Evolutionary conservation across 2,888 invertebrate genomes (phyloP), one percentile per base, ranked within the genome.

Genomic region (Volucella bombylans): DNA sequence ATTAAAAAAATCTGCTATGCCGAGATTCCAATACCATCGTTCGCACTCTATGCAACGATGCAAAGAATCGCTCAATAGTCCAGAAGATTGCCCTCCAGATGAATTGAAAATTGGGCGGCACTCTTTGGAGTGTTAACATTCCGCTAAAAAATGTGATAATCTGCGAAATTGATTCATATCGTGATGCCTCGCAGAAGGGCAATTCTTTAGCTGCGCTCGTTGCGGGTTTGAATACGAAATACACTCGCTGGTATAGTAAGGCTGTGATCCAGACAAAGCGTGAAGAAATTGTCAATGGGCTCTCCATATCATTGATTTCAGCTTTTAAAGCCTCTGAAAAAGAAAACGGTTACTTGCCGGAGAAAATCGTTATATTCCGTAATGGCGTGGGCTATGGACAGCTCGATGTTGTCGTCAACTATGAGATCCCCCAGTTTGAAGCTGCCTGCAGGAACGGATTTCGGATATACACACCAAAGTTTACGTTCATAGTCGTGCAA

Each of bases 301-400:
- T 97, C 2, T 95, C 95, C 89, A 90, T 93, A 0, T 94, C 95
- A 55, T 93, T 98, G 41, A 92, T 94, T 10, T 93, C 94, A 12
- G 93, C 96, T 0, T 90, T 98, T 2, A 93, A 94, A 65, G 93
- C 94, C 43, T 97, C 94, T 89, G 92, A 94, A 61, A 92, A 93
- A 57, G 93, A 94, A 71, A 94, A 96, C 89, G 94, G 95, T 1
- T 82, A 73, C 0, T 94, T 95, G 83, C 99, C 99, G 0, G 94
- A 95, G 0, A 94, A 94, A 87, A 95, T 99, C 45, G 94, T 99
- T 8, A 94, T 99, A 83, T 88, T 71, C 89, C 94, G 94, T 78
- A 99, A 99, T 91, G 99, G 99, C 47, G 97, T 99, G 0, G 96
- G 98, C 3, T 98, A 98, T 89, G 97, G 98, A 0, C 95, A 97